These are phyloP conservation scores for Stenolophus ochropezus DNA, from an alignment of 2,888 invertebrate species.

Conservation along the genomic window DNA sequence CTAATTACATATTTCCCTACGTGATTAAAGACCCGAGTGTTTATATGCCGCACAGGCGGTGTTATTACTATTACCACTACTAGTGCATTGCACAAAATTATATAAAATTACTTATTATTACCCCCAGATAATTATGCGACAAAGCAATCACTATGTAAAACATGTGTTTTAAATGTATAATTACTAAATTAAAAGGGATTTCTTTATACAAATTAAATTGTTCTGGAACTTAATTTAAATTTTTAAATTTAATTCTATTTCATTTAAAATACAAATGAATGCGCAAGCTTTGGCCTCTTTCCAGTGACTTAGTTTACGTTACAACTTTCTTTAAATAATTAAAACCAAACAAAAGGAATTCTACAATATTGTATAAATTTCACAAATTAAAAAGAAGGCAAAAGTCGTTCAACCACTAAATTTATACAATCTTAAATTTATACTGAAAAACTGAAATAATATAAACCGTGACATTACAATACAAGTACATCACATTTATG, in stretches of 20 bases:
- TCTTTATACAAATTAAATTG: slow-evolving; percentile 28
- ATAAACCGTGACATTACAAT: too few species aligned
- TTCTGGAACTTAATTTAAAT: slow-evolving; percentile 27
- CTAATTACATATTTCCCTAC: slow-evolving; percentile 3
- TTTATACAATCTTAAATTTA: too few species aligned
- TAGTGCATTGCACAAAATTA: slow-evolving; percentile 1
- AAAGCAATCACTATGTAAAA: slow-evolving; percentile 19
- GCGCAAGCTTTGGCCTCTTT: not conserved
- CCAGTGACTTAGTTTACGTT: not conserved
- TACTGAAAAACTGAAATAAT: too few species aligned
- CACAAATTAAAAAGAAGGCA: not conserved
- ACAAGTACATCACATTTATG: too few species aligned
- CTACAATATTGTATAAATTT: not conserved
- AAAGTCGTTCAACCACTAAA: too few species aligned
- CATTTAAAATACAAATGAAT: slow-evolving; percentile 25
- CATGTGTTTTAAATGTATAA: slow-evolving; percentile 25
- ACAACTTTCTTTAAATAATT: not conserved
- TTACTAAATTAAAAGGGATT: slow-evolving; percentile 25
- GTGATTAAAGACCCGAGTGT: slow-evolving; percentile 4
- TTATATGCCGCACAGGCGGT: not conserved
- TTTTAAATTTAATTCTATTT: slow-evolving; percentile 32
- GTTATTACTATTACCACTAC: not conserved
- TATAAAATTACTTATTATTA: slow-evolving; percentile 7
- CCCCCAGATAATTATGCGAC: not conserved
- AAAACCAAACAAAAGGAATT: not conserved